Evolutionary conservation across 2,888 invertebrate species (phyloP).

Genomic region (Tipula confusa): DNA sequence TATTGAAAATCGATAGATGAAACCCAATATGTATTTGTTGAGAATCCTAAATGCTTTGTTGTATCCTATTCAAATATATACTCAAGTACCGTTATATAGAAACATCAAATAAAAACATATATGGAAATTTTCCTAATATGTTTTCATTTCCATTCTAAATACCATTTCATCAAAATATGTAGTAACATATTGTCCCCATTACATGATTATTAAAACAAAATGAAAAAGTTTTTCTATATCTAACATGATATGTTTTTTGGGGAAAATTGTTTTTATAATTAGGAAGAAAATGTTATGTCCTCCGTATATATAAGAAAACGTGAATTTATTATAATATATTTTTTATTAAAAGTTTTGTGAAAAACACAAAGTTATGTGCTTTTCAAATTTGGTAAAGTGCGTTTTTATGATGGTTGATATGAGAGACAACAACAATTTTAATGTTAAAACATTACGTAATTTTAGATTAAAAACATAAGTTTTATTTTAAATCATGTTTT

Average conservation of each 20-base stretch:
- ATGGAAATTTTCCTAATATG: background rate
- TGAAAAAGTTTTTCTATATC: background rate
- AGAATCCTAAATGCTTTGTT: background rate
- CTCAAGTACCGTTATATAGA: background rate
- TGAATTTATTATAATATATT: background rate
- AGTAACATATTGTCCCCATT: background rate
- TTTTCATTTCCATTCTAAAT: background rate
- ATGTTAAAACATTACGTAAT: background rate
- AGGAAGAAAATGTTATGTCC: background rate
- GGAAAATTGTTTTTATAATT: background rate
- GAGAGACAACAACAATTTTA: background rate
- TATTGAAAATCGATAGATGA: background rate
- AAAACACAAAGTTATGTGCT: background rate
- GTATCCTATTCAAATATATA: background rate
- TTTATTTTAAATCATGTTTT: background rate
- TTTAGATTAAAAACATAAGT: background rate
- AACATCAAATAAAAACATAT: no score
- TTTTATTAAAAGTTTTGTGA: background rate
- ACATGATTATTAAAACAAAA: background rate
- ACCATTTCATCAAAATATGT: background rate
- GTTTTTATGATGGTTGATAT: background rate
- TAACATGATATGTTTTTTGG: no score
- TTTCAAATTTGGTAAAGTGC: constrained; percentile 20
- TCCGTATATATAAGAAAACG: background rate
- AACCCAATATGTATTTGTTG: background rate